These are phyloP conservation scores for Fundulus diaphanus DNA, from an alignment of 2,797 vertebrate genomes.

Conservation along the genomic window DNA sequence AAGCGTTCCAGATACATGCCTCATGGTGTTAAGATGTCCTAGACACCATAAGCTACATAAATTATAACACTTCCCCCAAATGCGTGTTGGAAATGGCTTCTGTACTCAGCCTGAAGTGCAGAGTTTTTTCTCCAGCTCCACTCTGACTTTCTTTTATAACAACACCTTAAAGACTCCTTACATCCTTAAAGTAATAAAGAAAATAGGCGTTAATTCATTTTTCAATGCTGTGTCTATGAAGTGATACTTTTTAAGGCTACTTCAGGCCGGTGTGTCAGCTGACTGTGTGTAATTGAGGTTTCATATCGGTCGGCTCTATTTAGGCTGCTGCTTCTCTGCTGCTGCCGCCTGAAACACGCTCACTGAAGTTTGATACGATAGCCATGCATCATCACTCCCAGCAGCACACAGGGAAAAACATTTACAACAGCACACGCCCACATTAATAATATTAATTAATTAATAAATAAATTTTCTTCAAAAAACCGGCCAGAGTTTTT, in stretches of 20 bases:
- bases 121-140: background rate
- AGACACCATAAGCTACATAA: conserved; percentile 30
- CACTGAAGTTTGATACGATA: too few species aligned
- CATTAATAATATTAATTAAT: too few species aligned
- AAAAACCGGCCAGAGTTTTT: too few species aligned
- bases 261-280: conserved; percentile 30
- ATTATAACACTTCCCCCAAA: conserved; percentile 37
- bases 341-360: conserved; percentile 43
- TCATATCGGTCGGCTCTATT: conserved; percentile 35
- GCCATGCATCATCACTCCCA: too few species aligned
- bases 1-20: conserved; percentile 38
- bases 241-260: conserved; percentile 23
- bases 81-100: conserved; percentile 31
- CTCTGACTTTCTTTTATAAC: background rate
- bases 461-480: too few species aligned
- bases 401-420: too few species aligned
- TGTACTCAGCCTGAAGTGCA: conserved; percentile 12
- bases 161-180: background rate
- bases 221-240: conserved; percentile 2
- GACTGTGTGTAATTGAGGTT: conserved; percentile 41
- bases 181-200: background rate
- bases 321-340: conserved; percentile 23
- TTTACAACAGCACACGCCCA: too few species aligned
- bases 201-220: conserved; percentile 2
- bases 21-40: conserved; percentile 54